Conservation (phyloP, 2,113 vertebrate species). For the Lamprotornis superbus region DNA sequence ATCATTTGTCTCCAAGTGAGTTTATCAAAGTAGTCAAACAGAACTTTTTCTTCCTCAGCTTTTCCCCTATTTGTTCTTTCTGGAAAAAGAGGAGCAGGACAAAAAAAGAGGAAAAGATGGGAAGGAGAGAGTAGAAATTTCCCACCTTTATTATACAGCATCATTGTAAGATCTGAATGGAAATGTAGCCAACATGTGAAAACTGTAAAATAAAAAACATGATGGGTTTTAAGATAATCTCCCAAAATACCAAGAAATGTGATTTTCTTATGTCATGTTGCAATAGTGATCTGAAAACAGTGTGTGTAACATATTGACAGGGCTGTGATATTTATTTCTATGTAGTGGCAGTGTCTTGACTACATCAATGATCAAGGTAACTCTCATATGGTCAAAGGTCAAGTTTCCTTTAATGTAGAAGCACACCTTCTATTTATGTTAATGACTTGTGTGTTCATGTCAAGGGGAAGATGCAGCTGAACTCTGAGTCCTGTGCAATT, state of each 20-base stretch:
- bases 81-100: not conserved
- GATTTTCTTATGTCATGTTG: not conserved
- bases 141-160: not conserved
- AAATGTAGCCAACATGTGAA: not conserved
- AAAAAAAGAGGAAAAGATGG: not conserved
- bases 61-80: not conserved
- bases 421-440: not conserved
- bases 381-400: not conserved
- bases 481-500: not conserved
- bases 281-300: not conserved
- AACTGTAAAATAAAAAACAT: not conserved
- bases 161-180: not conserved
- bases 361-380: not conserved
- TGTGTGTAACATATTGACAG: not conserved
- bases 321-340: not conserved
- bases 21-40: not conserved
- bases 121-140: not conserved
- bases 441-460: not conserved
- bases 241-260: not conserved
- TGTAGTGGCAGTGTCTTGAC: not conserved
- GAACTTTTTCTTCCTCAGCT: not conserved
- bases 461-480: not conserved
- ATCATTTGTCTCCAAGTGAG: not conserved
- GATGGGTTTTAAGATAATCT: not conserved
- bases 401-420: not conserved